phyloP scores from a whole-genome alignment of 2,797 vertebrate species.

The Kryptopterus vitreolus region DNA sequence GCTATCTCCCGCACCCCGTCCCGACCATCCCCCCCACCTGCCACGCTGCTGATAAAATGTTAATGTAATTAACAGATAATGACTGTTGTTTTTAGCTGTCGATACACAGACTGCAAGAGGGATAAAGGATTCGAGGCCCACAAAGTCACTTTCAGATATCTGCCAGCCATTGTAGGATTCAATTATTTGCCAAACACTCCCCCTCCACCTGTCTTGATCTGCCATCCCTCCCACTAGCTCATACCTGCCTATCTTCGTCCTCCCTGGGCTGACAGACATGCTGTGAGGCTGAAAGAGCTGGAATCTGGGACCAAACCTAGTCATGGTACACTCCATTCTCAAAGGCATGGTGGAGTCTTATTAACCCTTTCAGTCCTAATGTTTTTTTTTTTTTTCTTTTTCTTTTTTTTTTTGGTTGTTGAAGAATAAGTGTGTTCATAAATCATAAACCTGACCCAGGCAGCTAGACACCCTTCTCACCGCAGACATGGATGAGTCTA shows the following conservation, averaged over 20 bases:
- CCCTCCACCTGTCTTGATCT: slow-evolving; percentile 50
- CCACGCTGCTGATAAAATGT: slow-evolving; percentile 79
- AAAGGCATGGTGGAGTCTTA: slow-evolving; percentile 24
- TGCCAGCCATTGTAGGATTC: slow-evolving; percentile 81
- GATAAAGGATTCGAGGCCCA: slow-evolving; percentile 78
- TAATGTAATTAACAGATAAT: slow-evolving; percentile 90
- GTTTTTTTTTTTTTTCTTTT: slow-evolving; percentile 45
- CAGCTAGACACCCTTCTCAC: slow-evolving; percentile 70
- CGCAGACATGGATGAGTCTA: slow-evolving; percentile 62
- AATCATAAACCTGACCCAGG: slow-evolving; percentile 74
- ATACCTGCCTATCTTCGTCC: slow-evolving; percentile 64
- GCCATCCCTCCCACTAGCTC: slow-evolving; percentile 33
- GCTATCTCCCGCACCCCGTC: slow-evolving; percentile 73
- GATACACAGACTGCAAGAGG: slow-evolving; percentile 74
- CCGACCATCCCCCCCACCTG: slow-evolving; percentile 54
- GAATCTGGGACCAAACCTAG: neutral
- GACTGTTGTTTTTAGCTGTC: slow-evolving; percentile 86
- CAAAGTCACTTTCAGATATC: slow-evolving; percentile 88
- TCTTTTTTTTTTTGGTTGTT: too few relatives aligned
- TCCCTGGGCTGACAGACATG: slow-evolving; percentile 55
- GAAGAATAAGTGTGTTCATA: slow-evolving; percentile 64
- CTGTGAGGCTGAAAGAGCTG: slow-evolving; percentile 56
- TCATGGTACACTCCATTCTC: neutral
- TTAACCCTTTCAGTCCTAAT: slow-evolving; percentile 65
- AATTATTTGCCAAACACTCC: slow-evolving; percentile 75